phyloP scores from a whole-genome alignment of 2,113 vertebrate species.

The Coryphaenoides rupestris region DNA sequence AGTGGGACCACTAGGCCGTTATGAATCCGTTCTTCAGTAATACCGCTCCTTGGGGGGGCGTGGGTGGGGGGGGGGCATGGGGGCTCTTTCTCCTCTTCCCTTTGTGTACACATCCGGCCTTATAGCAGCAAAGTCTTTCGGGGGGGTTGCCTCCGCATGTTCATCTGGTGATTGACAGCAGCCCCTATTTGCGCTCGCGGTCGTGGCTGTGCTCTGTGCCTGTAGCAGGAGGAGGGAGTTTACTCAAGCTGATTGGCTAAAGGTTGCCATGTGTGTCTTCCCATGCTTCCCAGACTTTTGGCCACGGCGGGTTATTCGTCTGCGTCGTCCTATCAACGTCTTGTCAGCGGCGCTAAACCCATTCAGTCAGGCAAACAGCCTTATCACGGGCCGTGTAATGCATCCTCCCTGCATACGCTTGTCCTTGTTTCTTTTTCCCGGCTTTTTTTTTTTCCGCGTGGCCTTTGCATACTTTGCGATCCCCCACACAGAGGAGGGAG shows the following conservation, averaged over 20 bases:
- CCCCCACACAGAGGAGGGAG: slow-evolving; percentile 35
- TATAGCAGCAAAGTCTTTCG: slow-evolving; percentile 7
- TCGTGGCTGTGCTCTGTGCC: slow-evolving; percentile 26
- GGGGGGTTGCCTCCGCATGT: slow-evolving; percentile 16
- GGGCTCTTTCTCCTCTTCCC: slow-evolving; percentile 9
- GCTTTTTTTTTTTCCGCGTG: background rate
- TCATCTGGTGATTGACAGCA: slow-evolving; percentile 34
- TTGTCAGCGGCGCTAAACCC: slow-evolving; percentile 39
- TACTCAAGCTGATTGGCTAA: slow-evolving; percentile 46
- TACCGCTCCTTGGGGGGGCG: slow-evolving; percentile 21
- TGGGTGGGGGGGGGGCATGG: slow-evolving; percentile 19
- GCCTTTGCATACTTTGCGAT: background rate
- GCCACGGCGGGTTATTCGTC: slow-evolving; percentile 4
- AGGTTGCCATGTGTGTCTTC: slow-evolving; percentile 39
- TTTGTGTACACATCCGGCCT: slow-evolving; percentile 9
- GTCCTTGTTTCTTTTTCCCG: slow-evolving; percentile 8
- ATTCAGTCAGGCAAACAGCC: slow-evolving; percentile 32
- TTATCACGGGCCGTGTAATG: slow-evolving; percentile 53
- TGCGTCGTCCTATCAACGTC: slow-evolving; percentile 43
- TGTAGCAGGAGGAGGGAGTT: slow-evolving; percentile 33
- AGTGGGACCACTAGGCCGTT: slow-evolving; percentile 25
- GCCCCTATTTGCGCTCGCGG: slow-evolving; percentile 36
- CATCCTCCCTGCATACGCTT: slow-evolving; percentile 37
- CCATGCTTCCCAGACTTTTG: slow-evolving; percentile 35
- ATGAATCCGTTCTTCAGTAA: slow-evolving; percentile 23